Percentiles rank a stretch among this genome's conserved stretches.
phyloP scores from a whole-genome alignment of 2,888 invertebrate genomes.

The Fragum sueziense region DNA sequence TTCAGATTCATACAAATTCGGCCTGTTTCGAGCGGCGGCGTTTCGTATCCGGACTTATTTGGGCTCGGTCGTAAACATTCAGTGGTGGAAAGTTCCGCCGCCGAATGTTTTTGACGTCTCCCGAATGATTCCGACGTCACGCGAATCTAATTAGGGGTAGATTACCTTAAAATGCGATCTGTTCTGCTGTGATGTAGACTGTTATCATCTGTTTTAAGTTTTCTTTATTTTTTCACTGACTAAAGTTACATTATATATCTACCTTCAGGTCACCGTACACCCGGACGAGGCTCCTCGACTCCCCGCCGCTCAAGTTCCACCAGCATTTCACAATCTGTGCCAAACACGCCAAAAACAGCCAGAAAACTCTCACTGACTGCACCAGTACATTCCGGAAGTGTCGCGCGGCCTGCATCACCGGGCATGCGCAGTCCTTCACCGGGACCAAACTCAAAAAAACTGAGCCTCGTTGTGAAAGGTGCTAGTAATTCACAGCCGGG shows the following conservation, averaged over 20 bases:
- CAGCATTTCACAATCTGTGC: slow-evolving; percentile 54
- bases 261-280: slow-evolving; percentile 59
- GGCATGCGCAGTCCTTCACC: slow-evolving; percentile 69
- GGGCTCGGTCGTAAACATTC: no score
- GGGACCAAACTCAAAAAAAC: slow-evolving; percentile 55
- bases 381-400: slow-evolving; percentile 41
- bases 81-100: no score
- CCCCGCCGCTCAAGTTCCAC: slow-evolving; percentile 61
- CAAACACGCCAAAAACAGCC: slow-evolving; percentile 59
- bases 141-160: no score
- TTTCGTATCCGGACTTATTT: no score
- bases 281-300: slow-evolving; percentile 42
- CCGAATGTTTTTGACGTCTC: no score
- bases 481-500: slow-evolving; percentile 50
- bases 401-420: slow-evolving; percentile 59
- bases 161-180: no score
- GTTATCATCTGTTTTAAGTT: no score
- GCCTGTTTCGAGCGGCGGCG: no score
- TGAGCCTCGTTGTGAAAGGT: slow-evolving; percentile 36
- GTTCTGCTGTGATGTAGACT: no score
- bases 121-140: no score
- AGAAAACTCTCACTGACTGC: slow-evolving; percentile 61
- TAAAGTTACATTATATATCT: background rate
- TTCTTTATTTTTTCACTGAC: no score
- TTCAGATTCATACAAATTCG: no score